Percentiles rank a stretch among this genome's conserved stretches.
These are phyloP conservation scores for Tribolium freemani DNA, from an alignment of 2,888 invertebrate species.

Conservation along the genomic window DNA sequence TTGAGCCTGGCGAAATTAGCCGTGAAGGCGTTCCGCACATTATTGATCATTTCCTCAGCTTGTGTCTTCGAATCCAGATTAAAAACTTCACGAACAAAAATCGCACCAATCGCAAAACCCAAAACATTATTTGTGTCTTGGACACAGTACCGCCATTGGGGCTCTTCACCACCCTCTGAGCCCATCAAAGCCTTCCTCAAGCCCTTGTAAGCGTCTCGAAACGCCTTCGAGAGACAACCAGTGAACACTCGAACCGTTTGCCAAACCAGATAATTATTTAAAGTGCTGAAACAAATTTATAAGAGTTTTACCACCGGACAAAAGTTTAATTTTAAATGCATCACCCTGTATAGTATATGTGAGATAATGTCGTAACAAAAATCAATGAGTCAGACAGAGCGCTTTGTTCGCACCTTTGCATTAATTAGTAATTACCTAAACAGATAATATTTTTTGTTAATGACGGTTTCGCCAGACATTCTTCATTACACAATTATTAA, in stretches of 20 bases:
- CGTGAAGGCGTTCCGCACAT: constrained; percentile 91
- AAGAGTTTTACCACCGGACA: background rate
- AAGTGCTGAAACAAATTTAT: constrained; percentile 72
- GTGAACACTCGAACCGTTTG: constrained; percentile 89
- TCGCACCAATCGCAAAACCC: constrained; percentile 88
- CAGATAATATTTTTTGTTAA: too few relatives aligned
- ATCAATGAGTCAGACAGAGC: too few relatives aligned
- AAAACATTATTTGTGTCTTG: constrained; percentile 91
- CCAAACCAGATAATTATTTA: constrained; percentile 96
- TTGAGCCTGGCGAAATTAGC: constrained; percentile 85
- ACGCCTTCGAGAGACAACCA: constrained; percentile 88
- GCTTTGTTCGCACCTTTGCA: too few relatives aligned
- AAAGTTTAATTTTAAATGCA: too few relatives aligned
- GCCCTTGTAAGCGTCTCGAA: constrained; percentile 91
- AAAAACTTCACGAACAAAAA: constrained; percentile 92
- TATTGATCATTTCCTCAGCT: constrained; percentile 94
- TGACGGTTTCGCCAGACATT: too few relatives aligned
- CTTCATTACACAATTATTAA: too few relatives aligned
- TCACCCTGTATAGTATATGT: too few relatives aligned
- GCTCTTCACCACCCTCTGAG: constrained; percentile 89
- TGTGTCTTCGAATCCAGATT: constrained; percentile 86
- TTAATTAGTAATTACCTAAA: too few relatives aligned
- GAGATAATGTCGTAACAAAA: too few relatives aligned
- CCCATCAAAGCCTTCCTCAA: constrained; percentile 91
- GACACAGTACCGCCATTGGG: constrained; percentile 91